These are phyloP conservation scores for Acanthosoma haemorrhoidale DNA, from an alignment of 2,888 invertebrate species.

Conservation along the genomic window DNA sequence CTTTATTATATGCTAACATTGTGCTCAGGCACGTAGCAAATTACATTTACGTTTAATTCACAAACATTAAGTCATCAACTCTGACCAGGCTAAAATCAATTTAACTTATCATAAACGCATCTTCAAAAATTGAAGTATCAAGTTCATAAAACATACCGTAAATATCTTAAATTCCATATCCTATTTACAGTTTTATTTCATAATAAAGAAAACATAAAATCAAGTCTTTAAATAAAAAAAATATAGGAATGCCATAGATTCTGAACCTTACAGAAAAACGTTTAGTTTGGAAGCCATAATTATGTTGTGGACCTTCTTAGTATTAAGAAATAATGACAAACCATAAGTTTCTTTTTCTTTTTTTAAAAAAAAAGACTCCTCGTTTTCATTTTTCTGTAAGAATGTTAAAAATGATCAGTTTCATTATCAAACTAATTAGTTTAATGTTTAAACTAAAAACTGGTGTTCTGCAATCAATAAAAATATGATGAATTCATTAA, in stretches of 20 bases:
- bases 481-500: no score
- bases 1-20: neutral
- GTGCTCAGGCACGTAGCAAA: neutral
- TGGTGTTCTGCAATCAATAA: no score
- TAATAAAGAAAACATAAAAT: neutral
- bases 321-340: no score
- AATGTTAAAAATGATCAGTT: no score
- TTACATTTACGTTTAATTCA: neutral
- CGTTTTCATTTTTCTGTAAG: no score
- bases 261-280: neutral
- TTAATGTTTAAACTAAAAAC: no score
- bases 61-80: neutral
- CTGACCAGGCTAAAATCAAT: conserved; percentile 23
- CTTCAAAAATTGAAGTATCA: neutral
- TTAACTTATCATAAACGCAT: neutral
- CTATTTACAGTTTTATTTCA: conserved; percentile 18
- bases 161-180: neutral
- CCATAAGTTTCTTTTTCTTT: no score
- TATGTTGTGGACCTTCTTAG: no score
- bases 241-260: conserved; percentile 1
- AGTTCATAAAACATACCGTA: conserved; percentile 4
- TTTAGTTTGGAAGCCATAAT: conserved; percentile 1
- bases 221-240: conserved; percentile 9
- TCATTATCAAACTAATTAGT: no score
- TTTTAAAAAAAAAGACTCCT: no score